phyloP scores from a whole-genome alignment of 1,140 invertebrate genomes.

The Hyles vespertilio region DNA sequence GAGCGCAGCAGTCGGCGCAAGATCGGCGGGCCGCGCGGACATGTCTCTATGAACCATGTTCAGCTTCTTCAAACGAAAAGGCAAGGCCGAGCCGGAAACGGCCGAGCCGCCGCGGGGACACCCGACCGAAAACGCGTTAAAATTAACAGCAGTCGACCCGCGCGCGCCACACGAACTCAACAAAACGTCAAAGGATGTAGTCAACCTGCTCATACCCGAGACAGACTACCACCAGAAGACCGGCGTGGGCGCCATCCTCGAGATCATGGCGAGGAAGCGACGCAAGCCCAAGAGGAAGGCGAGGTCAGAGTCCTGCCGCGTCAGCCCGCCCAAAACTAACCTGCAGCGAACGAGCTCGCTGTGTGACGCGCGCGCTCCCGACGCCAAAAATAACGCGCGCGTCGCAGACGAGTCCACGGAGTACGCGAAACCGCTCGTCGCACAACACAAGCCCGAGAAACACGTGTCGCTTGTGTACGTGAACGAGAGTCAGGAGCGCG shows the following conservation, averaged over 20 bases:
- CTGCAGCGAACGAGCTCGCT: conserved; percentile 37
- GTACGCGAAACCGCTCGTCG: conserved; percentile 56
- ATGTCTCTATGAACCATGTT: conserved; percentile 50
- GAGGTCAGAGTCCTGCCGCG: conserved; percentile 35
- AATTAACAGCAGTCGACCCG: conserved; percentile 39
- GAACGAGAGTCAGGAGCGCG: conserved; percentile 49
- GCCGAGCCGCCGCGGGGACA: conserved; percentile 41
- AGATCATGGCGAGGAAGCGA: conserved; percentile 58
- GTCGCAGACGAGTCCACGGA: conserved; percentile 41
- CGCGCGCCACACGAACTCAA: conserved; percentile 45
- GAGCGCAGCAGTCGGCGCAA: conserved; percentile 25
- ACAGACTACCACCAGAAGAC: conserved; percentile 55
- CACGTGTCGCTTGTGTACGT: conserved; percentile 66
- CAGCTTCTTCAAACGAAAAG: conserved; percentile 63
- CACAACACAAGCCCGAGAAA: conserved; percentile 49
- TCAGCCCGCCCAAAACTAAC: conserved; percentile 36
- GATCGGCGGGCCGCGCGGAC: conserved; percentile 32
- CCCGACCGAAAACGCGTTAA: conserved; percentile 28
- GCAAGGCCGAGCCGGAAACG: conserved; percentile 34
- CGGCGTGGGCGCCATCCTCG: conserved; percentile 49
- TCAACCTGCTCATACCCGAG: conserved; percentile 57
- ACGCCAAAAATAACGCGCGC: conserved; percentile 52
- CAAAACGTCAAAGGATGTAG: conserved; percentile 59
- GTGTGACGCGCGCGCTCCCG: conserved; percentile 30
- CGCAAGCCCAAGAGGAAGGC: conserved; percentile 46